A percentile compares a stretch with the other conserved stretches of the same genome.
These are phyloP conservation scores for Aleadryas rufinucha DNA, from an alignment of 2,113 vertebrate species.

Conservation along the genomic window DNA sequence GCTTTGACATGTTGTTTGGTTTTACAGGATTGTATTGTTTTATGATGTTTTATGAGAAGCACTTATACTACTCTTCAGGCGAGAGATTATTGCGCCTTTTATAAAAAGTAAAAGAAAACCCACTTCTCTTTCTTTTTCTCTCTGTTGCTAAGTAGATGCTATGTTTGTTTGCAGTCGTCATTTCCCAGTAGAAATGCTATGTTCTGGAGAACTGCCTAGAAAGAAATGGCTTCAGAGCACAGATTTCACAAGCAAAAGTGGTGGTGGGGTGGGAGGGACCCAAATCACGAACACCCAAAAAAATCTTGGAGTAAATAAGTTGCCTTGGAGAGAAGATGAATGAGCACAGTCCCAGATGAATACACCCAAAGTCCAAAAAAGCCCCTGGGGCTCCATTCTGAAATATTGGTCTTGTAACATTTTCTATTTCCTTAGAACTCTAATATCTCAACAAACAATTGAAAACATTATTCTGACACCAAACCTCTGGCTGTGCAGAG, in stretches of 20 bases:
- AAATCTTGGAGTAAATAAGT: not conserved
- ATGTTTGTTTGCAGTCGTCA: conserved; percentile 17
- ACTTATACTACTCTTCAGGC: conserved; percentile 49
- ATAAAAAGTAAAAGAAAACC: conserved; percentile 39
- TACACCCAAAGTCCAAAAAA: not conserved
- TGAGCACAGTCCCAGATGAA: not conserved
- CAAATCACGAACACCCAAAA: not conserved
- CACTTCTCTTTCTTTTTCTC: conserved; percentile 43
- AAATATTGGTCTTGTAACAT: not conserved
- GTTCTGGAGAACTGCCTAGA: conserved; percentile 37
- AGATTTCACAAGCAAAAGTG: not conserved
- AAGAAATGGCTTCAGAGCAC: not conserved
- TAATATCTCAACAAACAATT: not conserved
- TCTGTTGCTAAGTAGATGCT: conserved; percentile 56
- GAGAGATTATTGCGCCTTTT: conserved; percentile 33
- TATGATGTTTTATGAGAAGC: conserved; percentile 63
- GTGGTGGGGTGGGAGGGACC: not conserved
- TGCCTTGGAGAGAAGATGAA: not conserved
- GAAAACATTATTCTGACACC: not conserved
- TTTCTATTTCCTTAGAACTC: not conserved
- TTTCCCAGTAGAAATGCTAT: conserved; percentile 41
- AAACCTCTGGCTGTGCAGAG: not conserved
- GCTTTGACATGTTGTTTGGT: conserved; percentile 42
- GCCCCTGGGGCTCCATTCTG: not conserved
- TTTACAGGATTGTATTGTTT: conserved; percentile 61